phyloP scores from a whole-genome alignment of 2,797 vertebrate species.

The Poecilia velifera region DNA sequence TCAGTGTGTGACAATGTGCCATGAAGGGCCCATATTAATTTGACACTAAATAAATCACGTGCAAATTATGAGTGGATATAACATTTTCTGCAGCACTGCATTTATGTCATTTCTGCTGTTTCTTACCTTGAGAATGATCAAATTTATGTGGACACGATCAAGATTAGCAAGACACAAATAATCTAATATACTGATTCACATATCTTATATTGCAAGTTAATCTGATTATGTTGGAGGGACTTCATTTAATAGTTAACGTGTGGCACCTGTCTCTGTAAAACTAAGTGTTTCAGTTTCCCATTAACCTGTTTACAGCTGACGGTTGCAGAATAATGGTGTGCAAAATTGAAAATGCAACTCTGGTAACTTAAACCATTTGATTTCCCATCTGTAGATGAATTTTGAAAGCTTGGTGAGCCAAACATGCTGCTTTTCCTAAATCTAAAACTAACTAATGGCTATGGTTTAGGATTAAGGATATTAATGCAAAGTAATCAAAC shows the following conservation, averaged over 20 bases:
- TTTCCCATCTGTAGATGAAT: slow-evolving; percentile 45
- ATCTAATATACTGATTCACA: background rate
- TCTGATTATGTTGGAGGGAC: slow-evolving; percentile 41
- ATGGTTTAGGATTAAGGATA: slow-evolving; percentile 6
- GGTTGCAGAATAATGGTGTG: slow-evolving; percentile 36
- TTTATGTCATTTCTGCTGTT: background rate
- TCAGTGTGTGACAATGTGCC: background rate
- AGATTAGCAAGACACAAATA: background rate
- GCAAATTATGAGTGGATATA: background rate
- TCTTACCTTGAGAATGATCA: slow-evolving; percentile 15
- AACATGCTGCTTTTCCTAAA: slow-evolving; percentile 31
- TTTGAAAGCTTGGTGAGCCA: slow-evolving; percentile 29
- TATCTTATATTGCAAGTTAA: background rate
- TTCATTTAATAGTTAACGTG: slow-evolving; percentile 45
- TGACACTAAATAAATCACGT: background rate
- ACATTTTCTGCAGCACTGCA: background rate
- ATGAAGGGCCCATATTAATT: background rate
- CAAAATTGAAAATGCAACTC: slow-evolving; percentile 27
- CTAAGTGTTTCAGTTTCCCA: slow-evolving; percentile 44
- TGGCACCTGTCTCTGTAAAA: slow-evolving; percentile 40
- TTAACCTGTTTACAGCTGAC: slow-evolving; percentile 46
- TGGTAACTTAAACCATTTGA: slow-evolving; percentile 36
- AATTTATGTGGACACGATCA: slow-evolving; percentile 18
- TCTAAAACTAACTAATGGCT: background rate
- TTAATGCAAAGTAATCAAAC: slow-evolving; percentile 24